These are phyloP conservation scores for Anthopleura xanthogrammica DNA, from an alignment of 92 coral and sea anemone genomes.

Conservation along the genomic window DNA sequence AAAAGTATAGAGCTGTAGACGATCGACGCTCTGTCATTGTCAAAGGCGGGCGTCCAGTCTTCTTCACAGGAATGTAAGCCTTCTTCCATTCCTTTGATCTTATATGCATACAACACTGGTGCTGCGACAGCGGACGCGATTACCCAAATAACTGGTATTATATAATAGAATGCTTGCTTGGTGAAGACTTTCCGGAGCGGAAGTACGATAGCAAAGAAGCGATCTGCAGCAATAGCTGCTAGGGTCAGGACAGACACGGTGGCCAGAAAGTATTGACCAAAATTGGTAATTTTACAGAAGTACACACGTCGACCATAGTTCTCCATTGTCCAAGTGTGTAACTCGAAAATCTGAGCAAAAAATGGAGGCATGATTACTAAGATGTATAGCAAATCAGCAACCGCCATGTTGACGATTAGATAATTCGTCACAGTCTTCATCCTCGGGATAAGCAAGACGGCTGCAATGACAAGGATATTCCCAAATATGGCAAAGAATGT, in stretches of 20 bases:
- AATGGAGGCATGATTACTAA: conserved; percentile 60
- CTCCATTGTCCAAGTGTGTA: conserved; percentile 48
- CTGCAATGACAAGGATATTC: conserved; percentile 62
- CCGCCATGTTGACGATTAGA: conserved; percentile 74
- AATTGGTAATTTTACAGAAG: conserved; percentile 66
- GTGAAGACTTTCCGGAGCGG: conserved; percentile 77
- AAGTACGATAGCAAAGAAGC: conserved; percentile 82
- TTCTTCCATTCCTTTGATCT: conserved; percentile 14
- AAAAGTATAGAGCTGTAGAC: conserved; percentile 63
- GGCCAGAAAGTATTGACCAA: conserved; percentile 60
- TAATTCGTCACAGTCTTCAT: conserved; percentile 81
- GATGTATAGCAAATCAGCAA: conserved; percentile 70
- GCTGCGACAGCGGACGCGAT: conserved; percentile 64
- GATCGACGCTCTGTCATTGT: conserved; percentile 31
- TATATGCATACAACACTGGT: conserved; percentile 63
- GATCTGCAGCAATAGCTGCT: conserved; percentile 83
- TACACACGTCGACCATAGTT: conserved; percentile 37
- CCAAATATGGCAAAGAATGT: conserved; percentile 63
- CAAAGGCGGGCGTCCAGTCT: conserved; percentile 71
- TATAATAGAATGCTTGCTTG: conserved; percentile 55
- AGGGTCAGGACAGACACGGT: conserved; percentile 86
- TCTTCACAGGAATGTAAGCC: conserved; percentile 49
- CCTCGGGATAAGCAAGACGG: conserved; percentile 56
- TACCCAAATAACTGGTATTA: conserved; percentile 67
- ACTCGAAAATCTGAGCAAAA: conserved; percentile 47